Conservation (phyloP, 1,140 invertebrate species). For the Plectrocnemia conspersa region DNA sequence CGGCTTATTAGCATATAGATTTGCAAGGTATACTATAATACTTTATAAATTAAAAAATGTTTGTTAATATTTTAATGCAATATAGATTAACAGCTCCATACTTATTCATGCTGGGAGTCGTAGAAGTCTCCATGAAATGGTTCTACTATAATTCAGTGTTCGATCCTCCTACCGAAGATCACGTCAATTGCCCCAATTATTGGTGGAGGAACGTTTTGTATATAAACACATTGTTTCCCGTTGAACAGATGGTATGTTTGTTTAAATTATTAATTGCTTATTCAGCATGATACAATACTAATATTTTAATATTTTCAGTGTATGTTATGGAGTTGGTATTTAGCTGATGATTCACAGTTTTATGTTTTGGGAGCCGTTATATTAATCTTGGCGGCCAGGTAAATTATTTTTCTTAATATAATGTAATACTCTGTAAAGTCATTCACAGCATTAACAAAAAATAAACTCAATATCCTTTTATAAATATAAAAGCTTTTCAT, state of each 20-base stretch:
- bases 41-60: conserved; percentile 7
- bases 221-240: conserved; percentile 78
- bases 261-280: no score
- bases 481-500: no score
- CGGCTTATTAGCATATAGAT: conserved; percentile 74
- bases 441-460: no score
- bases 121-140: conserved; percentile 77
- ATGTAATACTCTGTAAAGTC: no score
- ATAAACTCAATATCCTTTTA: no score
- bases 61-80: conserved; percentile 21
- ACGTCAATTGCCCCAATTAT: conserved; percentile 75
- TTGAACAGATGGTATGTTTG: conserved; percentile 73
- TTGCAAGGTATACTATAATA: conserved; percentile 54
- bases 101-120: conserved; percentile 73
- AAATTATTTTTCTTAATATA: conserved; percentile 15
- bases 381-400: conserved; percentile 63
- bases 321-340: conserved; percentile 85
- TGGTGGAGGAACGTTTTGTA: conserved; percentile 84
- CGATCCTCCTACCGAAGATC: conserved; percentile 73
- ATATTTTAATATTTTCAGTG: conserved; percentile 60
- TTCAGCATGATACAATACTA: no score
- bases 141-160: conserved; percentile 75
- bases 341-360: conserved; percentile 83
- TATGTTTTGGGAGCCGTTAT: conserved; percentile 75
- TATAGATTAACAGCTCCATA: conserved; percentile 76